Conservation (phyloP, 2,113 vertebrate genomes). For the Dipodomys stephensi region DNA sequence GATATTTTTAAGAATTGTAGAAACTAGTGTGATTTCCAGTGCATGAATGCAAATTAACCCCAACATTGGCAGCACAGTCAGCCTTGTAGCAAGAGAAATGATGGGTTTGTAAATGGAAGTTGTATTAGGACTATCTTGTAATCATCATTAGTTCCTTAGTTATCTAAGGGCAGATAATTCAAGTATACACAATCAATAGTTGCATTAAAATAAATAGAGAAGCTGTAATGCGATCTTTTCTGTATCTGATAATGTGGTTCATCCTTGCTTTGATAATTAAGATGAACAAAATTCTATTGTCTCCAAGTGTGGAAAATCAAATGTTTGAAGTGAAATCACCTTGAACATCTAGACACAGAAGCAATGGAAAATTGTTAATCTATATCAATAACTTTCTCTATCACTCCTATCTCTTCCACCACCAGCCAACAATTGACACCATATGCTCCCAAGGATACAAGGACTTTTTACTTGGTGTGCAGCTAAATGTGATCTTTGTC, state of each 20-base stretch:
- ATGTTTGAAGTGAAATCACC: neutral
- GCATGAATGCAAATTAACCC: conserved; percentile 10
- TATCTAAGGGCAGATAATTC: neutral
- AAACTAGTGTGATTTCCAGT: neutral
- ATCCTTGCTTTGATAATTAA: conserved; percentile 10
- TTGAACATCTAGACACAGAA: neutral
- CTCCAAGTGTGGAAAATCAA: neutral
- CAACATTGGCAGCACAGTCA: neutral
- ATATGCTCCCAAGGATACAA: too few species aligned
- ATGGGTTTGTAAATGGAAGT: neutral
- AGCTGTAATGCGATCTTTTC: neutral
- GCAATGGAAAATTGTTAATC: neutral
- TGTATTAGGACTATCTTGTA: neutral
- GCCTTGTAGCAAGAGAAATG: neutral
- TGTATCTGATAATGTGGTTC: neutral
- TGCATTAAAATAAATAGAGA: neutral
- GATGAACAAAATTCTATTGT: neutral
- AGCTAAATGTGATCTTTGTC: too few species aligned
- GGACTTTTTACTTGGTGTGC: too few species aligned
- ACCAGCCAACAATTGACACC: too few species aligned
- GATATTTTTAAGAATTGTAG: conserved; percentile 10
- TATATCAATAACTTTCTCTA: neutral
- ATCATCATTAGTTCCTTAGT: neutral
- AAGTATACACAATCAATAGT: neutral
- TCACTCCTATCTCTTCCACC: too few species aligned